These are phyloP conservation scores for Dione vanillae DNA, from an alignment of 2,888 invertebrate genomes.

Conservation along the genomic window DNA sequence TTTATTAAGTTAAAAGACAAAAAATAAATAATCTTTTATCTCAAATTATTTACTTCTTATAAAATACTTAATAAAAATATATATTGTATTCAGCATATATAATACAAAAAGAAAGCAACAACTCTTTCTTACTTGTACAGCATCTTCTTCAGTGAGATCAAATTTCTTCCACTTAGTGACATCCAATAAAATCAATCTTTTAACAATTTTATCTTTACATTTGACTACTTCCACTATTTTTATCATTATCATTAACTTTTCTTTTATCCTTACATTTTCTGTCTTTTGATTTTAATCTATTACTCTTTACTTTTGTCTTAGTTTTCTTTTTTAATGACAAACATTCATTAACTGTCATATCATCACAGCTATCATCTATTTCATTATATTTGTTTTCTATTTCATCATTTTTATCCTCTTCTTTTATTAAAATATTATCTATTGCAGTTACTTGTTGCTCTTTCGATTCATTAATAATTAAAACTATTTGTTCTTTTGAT, in stretches of 20 bases:
- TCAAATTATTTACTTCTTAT: too few species aligned
- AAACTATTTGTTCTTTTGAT: too few species aligned
- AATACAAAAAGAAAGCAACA: too few species aligned
- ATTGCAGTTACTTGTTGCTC: too few species aligned
- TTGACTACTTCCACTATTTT: conserved; percentile 17
- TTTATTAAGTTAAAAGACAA: neutral
- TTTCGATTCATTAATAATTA: too few species aligned
- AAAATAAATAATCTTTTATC: too few species aligned
- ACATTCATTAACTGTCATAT: conserved; percentile 11
- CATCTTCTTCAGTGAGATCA: conserved; percentile 30
- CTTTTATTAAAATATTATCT: too few species aligned
- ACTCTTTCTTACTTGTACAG: conserved; percentile 1
- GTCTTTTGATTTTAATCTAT: conserved; percentile 18
- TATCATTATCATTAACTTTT: conserved; percentile 30
- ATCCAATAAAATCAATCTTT: conserved; percentile 31
- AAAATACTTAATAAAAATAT: too few species aligned
- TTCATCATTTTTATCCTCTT: too few species aligned
- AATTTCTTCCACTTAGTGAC: conserved; percentile 30
- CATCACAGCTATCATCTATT: too few species aligned
- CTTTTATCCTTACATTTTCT: conserved; percentile 8
- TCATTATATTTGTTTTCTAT: too few species aligned
- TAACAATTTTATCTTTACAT: conserved; percentile 29
- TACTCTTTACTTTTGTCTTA: conserved; percentile 18
- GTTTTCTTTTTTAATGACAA: conserved; percentile 15
- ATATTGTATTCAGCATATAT: too few species aligned